Base-by-base conservation (phyloP, 2,797 vertebrate genomes). In the Lacerta bilineata region DNA sequence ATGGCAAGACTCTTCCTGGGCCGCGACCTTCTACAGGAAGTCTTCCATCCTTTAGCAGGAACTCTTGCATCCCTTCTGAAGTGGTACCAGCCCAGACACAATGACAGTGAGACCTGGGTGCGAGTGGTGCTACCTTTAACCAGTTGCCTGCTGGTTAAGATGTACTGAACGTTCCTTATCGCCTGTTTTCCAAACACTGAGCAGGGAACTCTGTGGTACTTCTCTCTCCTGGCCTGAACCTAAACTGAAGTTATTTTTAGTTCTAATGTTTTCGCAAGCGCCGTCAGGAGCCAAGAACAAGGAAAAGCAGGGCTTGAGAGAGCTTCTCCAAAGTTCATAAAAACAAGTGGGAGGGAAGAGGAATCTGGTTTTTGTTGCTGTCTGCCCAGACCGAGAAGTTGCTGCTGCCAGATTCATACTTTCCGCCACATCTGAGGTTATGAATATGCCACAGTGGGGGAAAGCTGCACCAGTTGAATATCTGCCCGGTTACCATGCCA, bases 241-340 rank as follows among this genome's bases (percentile, higher is more conserved):
- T 33, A 66, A 87, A 68, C 71, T 39, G 68, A 76, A 66, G n/a
- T 41, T 88, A 88, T 88, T 88, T 88, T 88, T 88, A 83, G 80
- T 36, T 29, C n/a, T 15, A 43, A 68, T 68, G 80, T 36, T 50
- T 76, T 55, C 46, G 11, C 59, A 83, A 46, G 72, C 23, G 1
- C 8, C 71, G 41, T 76, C n/a, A 79, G 23, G 23, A 50, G 79
- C 41, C 43, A 36, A 86, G 59, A 64, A 80, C 3, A 66, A 59
- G 68, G 29, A 61, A 85, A 46, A 1, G 29, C 5, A 61, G 7
- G n/a, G 61, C 7, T 50, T 11, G 1, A 50, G 50, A 50, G 50
- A 50, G 13, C 50, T 50, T 50, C 11, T 13, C 50, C 29, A 84
- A 74, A 39, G 20, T 33, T 46, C 33, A 25, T 43, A 75, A 5